Evolutionary conservation across 2,113 vertebrate genomes (phyloP).

Genomic region (Dolichotis patagonum): DNA sequence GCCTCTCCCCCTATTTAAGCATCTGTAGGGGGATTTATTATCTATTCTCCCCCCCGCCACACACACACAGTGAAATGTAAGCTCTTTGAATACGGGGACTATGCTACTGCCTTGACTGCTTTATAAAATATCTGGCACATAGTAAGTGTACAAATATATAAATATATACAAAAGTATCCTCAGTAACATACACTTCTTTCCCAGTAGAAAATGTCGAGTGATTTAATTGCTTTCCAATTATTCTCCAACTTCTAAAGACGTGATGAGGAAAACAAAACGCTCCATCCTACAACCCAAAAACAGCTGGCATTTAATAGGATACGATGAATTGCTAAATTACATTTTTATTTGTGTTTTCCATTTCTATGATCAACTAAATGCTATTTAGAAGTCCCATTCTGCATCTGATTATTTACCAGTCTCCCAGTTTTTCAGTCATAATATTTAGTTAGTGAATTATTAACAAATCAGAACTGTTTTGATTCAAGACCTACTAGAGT

Average conservation of each 20-base stretch:
- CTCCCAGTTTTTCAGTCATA: slow-evolving; percentile 68
- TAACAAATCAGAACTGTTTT: slow-evolving; percentile 77
- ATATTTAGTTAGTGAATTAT: slow-evolving; percentile 80
- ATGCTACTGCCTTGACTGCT: background rate
- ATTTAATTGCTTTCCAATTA: slow-evolving; percentile 49
- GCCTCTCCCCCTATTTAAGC: background rate
- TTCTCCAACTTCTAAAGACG: background rate
- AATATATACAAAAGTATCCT: background rate
- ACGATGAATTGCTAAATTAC: slow-evolving; percentile 65
- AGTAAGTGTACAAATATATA: background rate
- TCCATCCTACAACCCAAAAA: slow-evolving; percentile 36
- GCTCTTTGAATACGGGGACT: background rate
- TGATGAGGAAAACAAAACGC: slow-evolving; percentile 34
- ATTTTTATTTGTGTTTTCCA: slow-evolving; percentile 64
- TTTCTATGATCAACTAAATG: slow-evolving; percentile 61
- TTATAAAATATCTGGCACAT: background rate
- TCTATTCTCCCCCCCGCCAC: accelerated
- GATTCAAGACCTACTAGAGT: slow-evolving; percentile 66
- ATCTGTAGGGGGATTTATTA: background rate
- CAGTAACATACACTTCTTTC: background rate
- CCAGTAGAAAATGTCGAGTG: background rate
- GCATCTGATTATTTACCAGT: slow-evolving; percentile 73
- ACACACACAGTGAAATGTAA: background rate
- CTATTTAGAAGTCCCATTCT: slow-evolving; percentile 56
- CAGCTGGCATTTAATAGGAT: slow-evolving; percentile 68